Evolutionary conservation across 2,113 vertebrate genomes (phyloP), one percentile per base, ranked within the genome.

Genomic region (Trichomycterus rosablanca): DNA sequence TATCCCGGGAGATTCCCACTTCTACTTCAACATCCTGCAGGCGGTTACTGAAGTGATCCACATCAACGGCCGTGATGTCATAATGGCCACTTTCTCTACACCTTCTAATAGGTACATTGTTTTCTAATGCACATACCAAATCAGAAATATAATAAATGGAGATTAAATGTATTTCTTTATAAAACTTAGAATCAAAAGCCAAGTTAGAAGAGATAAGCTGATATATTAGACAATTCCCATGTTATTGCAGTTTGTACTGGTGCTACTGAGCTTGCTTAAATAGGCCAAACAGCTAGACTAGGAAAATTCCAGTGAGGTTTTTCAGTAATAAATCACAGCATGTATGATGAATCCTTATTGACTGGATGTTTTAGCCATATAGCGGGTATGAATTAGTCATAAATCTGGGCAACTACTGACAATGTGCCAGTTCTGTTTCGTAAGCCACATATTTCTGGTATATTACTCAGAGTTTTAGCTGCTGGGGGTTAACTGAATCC

Each of bases 21-120:
- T 98, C 76, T 98, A 98, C 81, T 98, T 98, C 65, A 97, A 97
- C 86, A 98, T 98, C 75, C 87, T 98, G 59, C 96, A 98, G 81
- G 90, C 96, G 0, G 95, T 98, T 55, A 97, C 96, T 5, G 84
- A 93, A 5, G 94, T 98, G 80, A 92, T 96, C 66, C 93, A 71
- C 75, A 86, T 98, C 76, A 92, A 89, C 16, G 94, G 96, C 46
- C 90, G 80, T 7, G 91, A 95, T 61, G 89, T 97, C 28, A 92
- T 97, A 74, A 89, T 97, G 88, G 96, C 96, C 45, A 97, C 94
- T 16, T 98, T 98, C 81, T 97, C 96, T 71, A 98, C 96, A 20
- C 96, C 96, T 1, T 97, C 94, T 80, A 98, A 98, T 87, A 98
- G 96, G 96, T 98, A 89, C 73, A 11, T 24, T 23, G 3, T 23